A percentile compares a stretch with the other conserved stretches of the same genome.
Evolutionary conservation across 2,888 invertebrate genomes (phyloP).

Genomic region (Polyommatus icarus): DNA sequence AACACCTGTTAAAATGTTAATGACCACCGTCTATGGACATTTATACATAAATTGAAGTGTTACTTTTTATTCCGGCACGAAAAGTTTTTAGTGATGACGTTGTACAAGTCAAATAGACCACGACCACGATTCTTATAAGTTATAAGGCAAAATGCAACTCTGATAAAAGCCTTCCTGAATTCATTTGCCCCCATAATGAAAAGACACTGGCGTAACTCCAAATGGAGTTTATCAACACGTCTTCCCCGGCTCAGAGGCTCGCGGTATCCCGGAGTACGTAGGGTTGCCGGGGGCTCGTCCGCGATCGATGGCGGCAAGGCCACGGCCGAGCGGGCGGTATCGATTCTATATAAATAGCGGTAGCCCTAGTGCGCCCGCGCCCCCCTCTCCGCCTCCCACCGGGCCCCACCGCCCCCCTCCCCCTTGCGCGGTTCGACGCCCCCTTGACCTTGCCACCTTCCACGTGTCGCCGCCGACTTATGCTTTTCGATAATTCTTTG

Average conservation of each 20-base stretch:
- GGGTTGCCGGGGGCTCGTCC: conserved; percentile 66
- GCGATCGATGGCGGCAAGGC: conserved; percentile 74
- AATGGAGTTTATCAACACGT: background rate
- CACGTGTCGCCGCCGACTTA: conserved; percentile 47
- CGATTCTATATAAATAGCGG: conserved; percentile 75
- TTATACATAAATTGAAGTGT: too few relatives aligned
- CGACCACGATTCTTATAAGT: too few relatives aligned
- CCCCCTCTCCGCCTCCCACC: conserved; percentile 42
- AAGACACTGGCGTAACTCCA: too few relatives aligned
- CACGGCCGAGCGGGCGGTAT: conserved; percentile 69
- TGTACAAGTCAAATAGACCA: too few relatives aligned
- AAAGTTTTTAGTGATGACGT: too few relatives aligned
- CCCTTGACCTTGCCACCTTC: conserved; percentile 56
- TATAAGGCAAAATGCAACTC: too few relatives aligned
- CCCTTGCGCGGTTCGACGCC: conserved; percentile 51
- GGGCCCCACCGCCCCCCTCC: conserved; percentile 48
- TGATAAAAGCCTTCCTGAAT: too few relatives aligned
- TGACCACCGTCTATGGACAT: too few relatives aligned
- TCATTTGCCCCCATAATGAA: too few relatives aligned
- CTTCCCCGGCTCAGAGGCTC: background rate
- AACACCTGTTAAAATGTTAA: too few relatives aligned
- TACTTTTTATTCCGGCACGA: too few relatives aligned
- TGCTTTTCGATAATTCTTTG: background rate
- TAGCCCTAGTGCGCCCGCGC: conserved; percentile 56
- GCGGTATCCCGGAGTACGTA: conserved; percentile 3